A percentile compares a stretch with the other conserved stretches of the same genome.
Conservation (phyloP, 2,888 invertebrate species). For the Petrolisthes cinctipes region DNA sequence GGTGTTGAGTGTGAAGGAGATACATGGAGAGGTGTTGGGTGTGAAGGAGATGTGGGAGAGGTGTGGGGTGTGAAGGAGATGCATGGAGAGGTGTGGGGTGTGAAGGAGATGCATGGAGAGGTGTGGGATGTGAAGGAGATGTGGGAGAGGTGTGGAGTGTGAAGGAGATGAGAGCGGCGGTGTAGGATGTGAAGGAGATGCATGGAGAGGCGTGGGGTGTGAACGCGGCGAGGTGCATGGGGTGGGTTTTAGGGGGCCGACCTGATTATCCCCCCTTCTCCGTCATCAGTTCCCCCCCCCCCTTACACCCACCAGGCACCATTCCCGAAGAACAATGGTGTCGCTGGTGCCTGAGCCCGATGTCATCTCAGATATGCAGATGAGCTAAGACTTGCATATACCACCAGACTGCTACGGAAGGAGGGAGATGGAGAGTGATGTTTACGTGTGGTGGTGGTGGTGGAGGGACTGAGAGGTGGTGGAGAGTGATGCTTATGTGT, state of each 20-base stretch:
- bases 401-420: background rate
- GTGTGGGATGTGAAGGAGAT: background rate
- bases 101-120: too few species aligned
- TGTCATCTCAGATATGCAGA: slow-evolving; percentile 53
- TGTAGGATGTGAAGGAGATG: too few species aligned
- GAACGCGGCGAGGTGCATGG: too few species aligned
- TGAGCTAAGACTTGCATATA: slow-evolving; percentile 30
- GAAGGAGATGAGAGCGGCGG: background rate
- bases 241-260: too few species aligned
- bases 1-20: background rate
- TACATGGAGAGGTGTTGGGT: background rate
- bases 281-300: slow-evolving; percentile 3
- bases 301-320: background rate
- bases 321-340: slow-evolving; percentile 43
- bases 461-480: background rate
- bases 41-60: background rate
- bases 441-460: background rate
- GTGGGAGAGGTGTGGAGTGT: background rate
- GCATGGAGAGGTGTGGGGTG: background rate
- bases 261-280: too few species aligned
- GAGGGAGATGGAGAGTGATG: slow-evolving; percentile 42
- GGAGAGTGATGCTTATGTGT: background rate
- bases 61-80: background rate
- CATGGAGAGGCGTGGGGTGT: too few species aligned
- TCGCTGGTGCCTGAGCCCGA: slow-evolving; percentile 11